Base-by-base conservation (phyloP, 1,140 invertebrate genomes). In the Euborellia annulipes region DNA sequence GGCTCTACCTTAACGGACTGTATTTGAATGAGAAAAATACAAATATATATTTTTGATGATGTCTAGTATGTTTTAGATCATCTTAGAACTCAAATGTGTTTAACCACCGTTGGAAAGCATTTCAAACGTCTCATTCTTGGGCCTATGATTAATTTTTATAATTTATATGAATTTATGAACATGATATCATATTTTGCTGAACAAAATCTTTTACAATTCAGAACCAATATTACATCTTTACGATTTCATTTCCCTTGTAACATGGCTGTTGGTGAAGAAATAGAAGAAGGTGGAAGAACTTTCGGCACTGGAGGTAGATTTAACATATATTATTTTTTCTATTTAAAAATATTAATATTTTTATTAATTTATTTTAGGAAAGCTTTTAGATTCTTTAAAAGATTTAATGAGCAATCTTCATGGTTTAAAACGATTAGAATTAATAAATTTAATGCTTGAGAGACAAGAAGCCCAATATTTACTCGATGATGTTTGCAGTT, bases 81-180 rank as follows among this genome's bases (percentile, higher is more conserved):
- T 57, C 68, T 82, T 50, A 65, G 79, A 45, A 76, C 79, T 0
- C 80, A 82, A 51, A 60, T 75, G 7, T 89, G 82, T 54, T 63
- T 90, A 8, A 70, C 72, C 27, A 71, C 70, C 50, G 72, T 88
- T 34, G 85, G 84, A 0, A 62, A 59, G 41, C 68, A 79, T 55
- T 70, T 88, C 50, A 68, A 75, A 40, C 69, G 66, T 9, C 59
- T 89, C 3, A 68, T 80, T 9, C 78, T 90, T 46, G 69, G 72
- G 14, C 83, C 83, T 0, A 82, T 81, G 67, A 65, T 71, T 19
- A 86, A 85, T 59, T 85, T 87, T 50, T 81, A 81, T 54, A 88
- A 88, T 58, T 65, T 88, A 2, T 87, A 80, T 54, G 82, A 87
- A 59, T 87, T 87, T 54, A 83, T 86, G 75, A 82, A 79, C 27